These are phyloP conservation scores for Drosophila malerkotliana DNA, from an alignment of 1,140 invertebrate species.

Conservation along the genomic window DNA sequence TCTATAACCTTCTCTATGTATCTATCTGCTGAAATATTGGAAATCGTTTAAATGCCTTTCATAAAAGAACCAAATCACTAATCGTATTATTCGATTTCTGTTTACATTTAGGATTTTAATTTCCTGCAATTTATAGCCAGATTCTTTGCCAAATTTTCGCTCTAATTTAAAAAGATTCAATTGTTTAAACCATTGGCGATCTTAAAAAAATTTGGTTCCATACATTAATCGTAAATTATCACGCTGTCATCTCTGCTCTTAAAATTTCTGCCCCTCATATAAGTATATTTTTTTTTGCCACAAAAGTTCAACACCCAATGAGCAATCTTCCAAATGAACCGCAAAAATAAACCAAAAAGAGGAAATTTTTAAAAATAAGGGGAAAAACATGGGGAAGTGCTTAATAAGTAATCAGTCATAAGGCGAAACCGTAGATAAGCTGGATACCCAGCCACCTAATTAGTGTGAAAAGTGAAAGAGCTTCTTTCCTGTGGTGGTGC, in stretches of 20 bases:
- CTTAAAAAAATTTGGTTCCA: neutral
- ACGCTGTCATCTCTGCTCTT: conserved; percentile 22
- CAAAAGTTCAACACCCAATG: conserved; percentile 71
- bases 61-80: no score
- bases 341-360: conserved; percentile 22
- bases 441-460: conserved; percentile 57
- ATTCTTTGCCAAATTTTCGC: neutral
- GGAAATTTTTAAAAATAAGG: neutral
- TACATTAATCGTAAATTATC: neutral
- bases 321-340: conserved; percentile 69
- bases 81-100: no score
- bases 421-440: conserved; percentile 46
- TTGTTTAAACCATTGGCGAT: neutral
- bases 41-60: no score
- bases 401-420: conserved; percentile 74
- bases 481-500: neutral
- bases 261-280: neutral
- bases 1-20: no score
- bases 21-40: no score
- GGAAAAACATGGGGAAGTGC: conserved; percentile 49
- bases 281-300: conserved; percentile 19
- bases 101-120: no score
- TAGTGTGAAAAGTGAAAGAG: conserved; percentile 28
- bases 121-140: neutral
- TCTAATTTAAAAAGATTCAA: neutral